Percentiles rank a stretch among this genome's conserved stretches.
phyloP scores from a whole-genome alignment of 2,888 invertebrate genomes.

The Agrilus cyanescens region DNA sequence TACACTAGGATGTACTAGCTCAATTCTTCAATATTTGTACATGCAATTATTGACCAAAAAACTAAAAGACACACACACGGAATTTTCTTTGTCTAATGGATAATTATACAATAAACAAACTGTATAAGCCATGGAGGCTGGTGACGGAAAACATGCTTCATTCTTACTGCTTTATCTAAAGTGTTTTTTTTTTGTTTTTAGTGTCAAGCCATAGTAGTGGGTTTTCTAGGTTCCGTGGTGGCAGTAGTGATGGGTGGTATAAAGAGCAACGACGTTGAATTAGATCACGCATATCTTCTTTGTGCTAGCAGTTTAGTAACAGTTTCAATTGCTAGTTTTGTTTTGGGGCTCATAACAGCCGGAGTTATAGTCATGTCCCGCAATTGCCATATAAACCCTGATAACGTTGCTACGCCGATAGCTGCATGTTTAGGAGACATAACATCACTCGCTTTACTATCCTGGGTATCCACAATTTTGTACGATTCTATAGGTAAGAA shows the following conservation, averaged over 20 bases:
- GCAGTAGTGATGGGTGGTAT: conserved; percentile 57
- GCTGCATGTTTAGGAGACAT: conserved; percentile 73
- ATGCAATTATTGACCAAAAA: too few relatives aligned
- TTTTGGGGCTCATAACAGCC: conserved; percentile 58
- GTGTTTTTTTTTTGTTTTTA: conserved; percentile 24
- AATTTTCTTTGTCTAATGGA: too few relatives aligned
- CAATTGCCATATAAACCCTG: conserved; percentile 60
- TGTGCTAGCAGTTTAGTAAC: conserved; percentile 65
- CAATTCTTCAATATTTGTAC: too few relatives aligned
- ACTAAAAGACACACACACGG: too few relatives aligned
- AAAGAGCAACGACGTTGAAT: conserved; percentile 47
- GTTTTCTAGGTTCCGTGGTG: conserved; percentile 56
- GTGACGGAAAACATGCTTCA: too few relatives aligned
- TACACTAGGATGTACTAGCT: too few relatives aligned
- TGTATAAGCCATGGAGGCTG: too few relatives aligned
- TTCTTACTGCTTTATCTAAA: too few relatives aligned
- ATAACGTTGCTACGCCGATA: conserved; percentile 70
- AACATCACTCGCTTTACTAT: conserved; percentile 51
- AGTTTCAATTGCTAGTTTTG: conserved; percentile 62
- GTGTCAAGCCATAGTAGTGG: conserved; percentile 62
- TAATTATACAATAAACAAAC: too few relatives aligned
- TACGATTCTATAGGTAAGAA: conserved; percentile 45
- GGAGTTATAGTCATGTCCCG: conserved; percentile 59
- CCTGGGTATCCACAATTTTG: conserved; percentile 45
- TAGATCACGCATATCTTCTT: conserved; percentile 57